Percentiles rank a stretch among this genome's conserved stretches.
These are phyloP conservation scores for Meteorus cinctellus DNA, from an alignment of 2,888 invertebrate genomes.

Conservation along the genomic window DNA sequence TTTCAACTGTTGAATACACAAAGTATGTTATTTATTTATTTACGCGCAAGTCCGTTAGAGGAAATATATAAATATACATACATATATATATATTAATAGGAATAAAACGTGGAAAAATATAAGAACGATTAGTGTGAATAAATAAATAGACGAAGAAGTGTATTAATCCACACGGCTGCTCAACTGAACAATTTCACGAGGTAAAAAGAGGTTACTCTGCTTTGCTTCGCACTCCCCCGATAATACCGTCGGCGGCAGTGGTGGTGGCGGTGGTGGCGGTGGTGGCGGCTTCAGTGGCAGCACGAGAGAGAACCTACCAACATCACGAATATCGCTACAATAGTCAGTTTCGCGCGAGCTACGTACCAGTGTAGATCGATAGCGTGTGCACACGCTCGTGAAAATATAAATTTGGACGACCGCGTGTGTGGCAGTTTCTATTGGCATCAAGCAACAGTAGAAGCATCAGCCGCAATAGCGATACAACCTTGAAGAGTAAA, in stretches of 20 bases:
- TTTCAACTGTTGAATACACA: constrained; percentile 9
- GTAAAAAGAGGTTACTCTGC: not conserved
- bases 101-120: too few species aligned
- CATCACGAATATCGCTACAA: constrained; percentile 5
- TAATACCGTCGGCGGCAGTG: constrained; percentile 12
- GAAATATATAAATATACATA: not conserved
- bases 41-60: not conserved
- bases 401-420: constrained; percentile 8
- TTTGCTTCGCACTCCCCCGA: constrained; percentile 12
- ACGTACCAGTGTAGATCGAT: constrained; percentile 31
- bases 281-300: not conserved
- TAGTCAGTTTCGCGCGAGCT: constrained; percentile 37
- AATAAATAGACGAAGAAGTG: too few species aligned
- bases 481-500: constrained; percentile 15
- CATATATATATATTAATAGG: too few species aligned
- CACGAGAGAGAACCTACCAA: constrained; percentile 1
- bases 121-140: too few species aligned
- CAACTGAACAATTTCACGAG: not conserved
- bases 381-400: not conserved
- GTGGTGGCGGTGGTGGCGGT: not conserved
- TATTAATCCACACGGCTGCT: too few species aligned
- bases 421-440: constrained; percentile 4
- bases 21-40: constrained; percentile 2
- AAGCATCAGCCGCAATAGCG: not conserved
- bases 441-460: not conserved